A percentile compares a stretch with the other conserved stretches of the same genome.
phyloP scores from a whole-genome alignment of 1,140 invertebrate genomes.

The Calliopsis andreniformis region DNA sequence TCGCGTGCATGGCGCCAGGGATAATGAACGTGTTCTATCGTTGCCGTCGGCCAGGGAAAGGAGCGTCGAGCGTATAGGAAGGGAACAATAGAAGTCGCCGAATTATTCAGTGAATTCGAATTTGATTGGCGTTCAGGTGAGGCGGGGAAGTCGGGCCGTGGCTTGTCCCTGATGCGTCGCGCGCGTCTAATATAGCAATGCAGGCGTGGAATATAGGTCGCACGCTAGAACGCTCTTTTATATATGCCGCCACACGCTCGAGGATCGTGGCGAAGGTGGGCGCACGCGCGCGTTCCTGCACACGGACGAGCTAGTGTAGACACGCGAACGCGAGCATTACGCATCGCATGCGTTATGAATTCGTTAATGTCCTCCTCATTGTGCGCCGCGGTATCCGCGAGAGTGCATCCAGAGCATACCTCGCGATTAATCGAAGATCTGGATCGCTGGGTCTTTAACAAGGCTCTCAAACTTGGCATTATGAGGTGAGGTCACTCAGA shows the following conservation, averaged over 20 bases:
- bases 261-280: slow-evolving; percentile 34
- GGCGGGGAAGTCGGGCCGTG: slow-evolving; percentile 13
- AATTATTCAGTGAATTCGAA: slow-evolving; percentile 33
- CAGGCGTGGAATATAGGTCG: slow-evolving; percentile 73
- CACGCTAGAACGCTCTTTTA: slow-evolving; percentile 65
- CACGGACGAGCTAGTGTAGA: slow-evolving; percentile 2
- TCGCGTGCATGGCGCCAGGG: neutral
- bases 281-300: slow-evolving; percentile 46
- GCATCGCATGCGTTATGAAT: slow-evolving; percentile 48
- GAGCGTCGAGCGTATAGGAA: neutral
- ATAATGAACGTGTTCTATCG: neutral
- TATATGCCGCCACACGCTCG: slow-evolving; percentile 57
- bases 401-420: neutral
- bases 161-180: slow-evolving; percentile 66
- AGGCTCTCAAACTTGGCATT: no score
- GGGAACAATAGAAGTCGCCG: neutral
- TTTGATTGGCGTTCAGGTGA: slow-evolving; percentile 49
- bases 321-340: slow-evolving; percentile 38
- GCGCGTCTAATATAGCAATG: slow-evolving; percentile 70
- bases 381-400: neutral
- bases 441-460: no score
- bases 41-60: neutral
- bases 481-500: no score
- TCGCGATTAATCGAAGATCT: neutral
- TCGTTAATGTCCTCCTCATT: slow-evolving; percentile 23